Conservation (phyloP, 2,113 vertebrate species). For the Lamprotornis superbus region DNA sequence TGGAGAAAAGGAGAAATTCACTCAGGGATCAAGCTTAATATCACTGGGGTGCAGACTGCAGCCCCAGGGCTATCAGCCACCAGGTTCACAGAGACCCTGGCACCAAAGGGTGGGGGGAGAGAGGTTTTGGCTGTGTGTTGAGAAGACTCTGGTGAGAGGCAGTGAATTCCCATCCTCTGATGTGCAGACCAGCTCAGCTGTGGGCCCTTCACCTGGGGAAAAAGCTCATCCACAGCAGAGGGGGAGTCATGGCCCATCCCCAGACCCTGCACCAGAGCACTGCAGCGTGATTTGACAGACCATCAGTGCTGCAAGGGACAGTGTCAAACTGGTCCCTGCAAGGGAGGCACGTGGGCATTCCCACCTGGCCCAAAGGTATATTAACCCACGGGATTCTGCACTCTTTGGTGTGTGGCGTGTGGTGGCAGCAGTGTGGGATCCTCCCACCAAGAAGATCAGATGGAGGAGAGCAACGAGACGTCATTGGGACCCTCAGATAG, state of each 20-base stretch:
- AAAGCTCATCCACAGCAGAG: neutral
- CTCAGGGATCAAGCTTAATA: too few species aligned
- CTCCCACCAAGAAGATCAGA: too few species aligned
- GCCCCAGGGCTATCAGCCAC: neutral
- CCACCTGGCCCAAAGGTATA: too few species aligned
- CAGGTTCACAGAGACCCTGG: neutral
- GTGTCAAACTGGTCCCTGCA: neutral
- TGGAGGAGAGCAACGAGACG: fast-evolving
- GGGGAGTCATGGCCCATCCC: neutral
- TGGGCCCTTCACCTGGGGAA: too few species aligned
- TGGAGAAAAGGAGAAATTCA: neutral
- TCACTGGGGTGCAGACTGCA: too few species aligned
- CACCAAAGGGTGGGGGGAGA: neutral
- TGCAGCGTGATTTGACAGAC: neutral
- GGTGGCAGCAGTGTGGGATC: too few species aligned
- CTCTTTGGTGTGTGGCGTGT: too few species aligned
- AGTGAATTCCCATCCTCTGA: neutral
- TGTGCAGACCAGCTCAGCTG: neutral
- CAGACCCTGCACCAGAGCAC: neutral
- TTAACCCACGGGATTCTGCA: neutral
- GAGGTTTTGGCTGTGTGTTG: neutral
- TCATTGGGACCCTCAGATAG: fast-evolving
- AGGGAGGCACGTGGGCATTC: fast-evolving
- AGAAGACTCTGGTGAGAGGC: too few species aligned
- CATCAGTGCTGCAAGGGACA: neutral